Percentiles rank a stretch among this genome's conserved stretches.
phyloP scores from a whole-genome alignment of 2,888 invertebrate genomes.

The Trilocha varians region DNA sequence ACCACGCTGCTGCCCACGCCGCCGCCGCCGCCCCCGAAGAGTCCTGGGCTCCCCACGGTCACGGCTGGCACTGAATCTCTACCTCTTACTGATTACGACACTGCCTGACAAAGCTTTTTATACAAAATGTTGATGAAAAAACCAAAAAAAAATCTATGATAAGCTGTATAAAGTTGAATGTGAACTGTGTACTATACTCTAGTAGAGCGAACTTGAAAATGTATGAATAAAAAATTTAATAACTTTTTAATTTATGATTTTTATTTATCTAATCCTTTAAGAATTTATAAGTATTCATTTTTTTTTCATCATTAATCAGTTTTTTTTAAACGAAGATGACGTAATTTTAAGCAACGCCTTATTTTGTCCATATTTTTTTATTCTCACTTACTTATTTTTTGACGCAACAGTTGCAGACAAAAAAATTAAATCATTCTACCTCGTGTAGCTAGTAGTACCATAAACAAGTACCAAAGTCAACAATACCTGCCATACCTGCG shows the following conservation, averaged over 20 bases:
- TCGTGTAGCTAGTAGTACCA: too few relatives aligned
- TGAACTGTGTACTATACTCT: constrained; percentile 57
- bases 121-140: constrained; percentile 53
- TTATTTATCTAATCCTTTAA: neutral
- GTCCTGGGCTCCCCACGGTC: constrained; percentile 47
- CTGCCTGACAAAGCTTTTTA: constrained; percentile 55
- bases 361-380: too few relatives aligned
- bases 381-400: too few relatives aligned
- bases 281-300: too few relatives aligned
- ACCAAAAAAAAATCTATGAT: constrained; percentile 44
- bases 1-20: constrained; percentile 58
- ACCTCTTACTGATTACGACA: constrained; percentile 42
- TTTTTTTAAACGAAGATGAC: too few relatives aligned
- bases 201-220: constrained; percentile 63
- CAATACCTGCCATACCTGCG: too few relatives aligned
- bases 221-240: constrained; percentile 57
- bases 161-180: constrained; percentile 62
- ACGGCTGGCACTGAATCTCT: constrained; percentile 57
- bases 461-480: too few relatives aligned
- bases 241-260: constrained; percentile 25
- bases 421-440: too few relatives aligned
- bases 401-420: too few relatives aligned
- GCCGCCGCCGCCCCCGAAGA: constrained; percentile 63
- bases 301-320: too few relatives aligned
- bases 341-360: too few relatives aligned